A percentile compares a stretch with the other conserved stretches of the same genome.
phyloP scores from a whole-genome alignment of 2,888 invertebrate species.

The Leucophenga maculata region DNA sequence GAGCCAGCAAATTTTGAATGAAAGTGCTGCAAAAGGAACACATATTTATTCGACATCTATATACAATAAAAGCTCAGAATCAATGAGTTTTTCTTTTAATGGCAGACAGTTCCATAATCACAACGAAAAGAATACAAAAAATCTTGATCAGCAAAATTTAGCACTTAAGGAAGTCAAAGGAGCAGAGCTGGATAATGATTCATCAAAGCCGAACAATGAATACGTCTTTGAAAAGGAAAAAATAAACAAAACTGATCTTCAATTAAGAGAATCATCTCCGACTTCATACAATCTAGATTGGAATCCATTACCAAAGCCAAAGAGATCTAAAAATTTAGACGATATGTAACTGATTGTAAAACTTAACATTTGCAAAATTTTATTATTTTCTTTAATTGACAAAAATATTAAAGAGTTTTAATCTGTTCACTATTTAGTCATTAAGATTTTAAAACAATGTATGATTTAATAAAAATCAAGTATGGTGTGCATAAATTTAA shows the following conservation, averaged over 20 bases:
- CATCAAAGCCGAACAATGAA: neutral
- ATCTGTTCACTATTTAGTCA: too few relatives aligned
- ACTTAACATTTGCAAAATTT: too few relatives aligned
- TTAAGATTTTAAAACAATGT: too few relatives aligned
- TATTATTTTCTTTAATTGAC: too few relatives aligned
- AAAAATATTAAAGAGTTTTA: too few relatives aligned
- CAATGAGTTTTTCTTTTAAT: conserved; percentile 32
- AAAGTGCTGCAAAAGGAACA: conserved; percentile 64
- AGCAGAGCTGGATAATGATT: neutral
- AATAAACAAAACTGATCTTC: conserved; percentile 61
- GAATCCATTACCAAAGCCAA: conserved; percentile 72
- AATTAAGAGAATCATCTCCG: conserved; percentile 68
- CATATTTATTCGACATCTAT: conserved; percentile 46
- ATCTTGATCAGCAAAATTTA: conserved; percentile 16
- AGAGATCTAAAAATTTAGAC: conserved; percentile 62
- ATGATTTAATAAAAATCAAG: too few relatives aligned
- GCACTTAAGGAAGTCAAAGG: neutral
- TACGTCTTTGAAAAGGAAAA: conserved; percentile 65
- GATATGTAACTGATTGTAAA: neutral
- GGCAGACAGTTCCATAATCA: conserved; percentile 18
- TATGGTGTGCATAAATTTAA: too few relatives aligned
- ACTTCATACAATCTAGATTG: conserved; percentile 70
- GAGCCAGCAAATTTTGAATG: conserved; percentile 67
- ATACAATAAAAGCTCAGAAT: conserved; percentile 39
- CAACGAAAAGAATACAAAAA: conserved; percentile 22